Evolutionary conservation across 2,888 invertebrate species (phyloP).

Genomic region (Sesia bembeciformis): DNA sequence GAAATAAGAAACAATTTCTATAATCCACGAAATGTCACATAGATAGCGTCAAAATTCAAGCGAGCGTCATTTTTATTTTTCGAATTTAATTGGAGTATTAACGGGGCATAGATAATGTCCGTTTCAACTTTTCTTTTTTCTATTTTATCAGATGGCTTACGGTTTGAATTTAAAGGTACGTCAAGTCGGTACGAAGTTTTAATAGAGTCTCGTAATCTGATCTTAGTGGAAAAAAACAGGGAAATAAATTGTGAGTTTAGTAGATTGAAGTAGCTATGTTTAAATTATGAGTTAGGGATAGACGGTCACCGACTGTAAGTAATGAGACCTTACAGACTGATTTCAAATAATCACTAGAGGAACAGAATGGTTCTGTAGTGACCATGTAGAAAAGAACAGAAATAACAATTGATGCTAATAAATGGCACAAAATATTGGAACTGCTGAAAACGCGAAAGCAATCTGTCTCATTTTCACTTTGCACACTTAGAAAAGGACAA

Average conservation of each 20-base stretch:
- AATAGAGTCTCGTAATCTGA: conserved; percentile 67
- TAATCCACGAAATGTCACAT: conserved; percentile 9
- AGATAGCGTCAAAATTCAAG: conserved; percentile 21
- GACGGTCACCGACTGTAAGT: conserved; percentile 1
- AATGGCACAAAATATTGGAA: no score
- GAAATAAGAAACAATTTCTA: no score
- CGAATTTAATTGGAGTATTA: conserved; percentile 68
- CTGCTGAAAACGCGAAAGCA: no score
- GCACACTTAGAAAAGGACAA: no score
- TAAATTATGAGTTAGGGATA: no score
- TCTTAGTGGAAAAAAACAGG: conserved; percentile 33
- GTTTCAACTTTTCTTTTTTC: conserved; percentile 42
- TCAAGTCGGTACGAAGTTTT: conserved; percentile 62
- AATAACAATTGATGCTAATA: no score
- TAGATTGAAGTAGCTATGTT: neutral
- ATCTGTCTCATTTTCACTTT: no score
- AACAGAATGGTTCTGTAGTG: no score
- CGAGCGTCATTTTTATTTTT: conserved; percentile 56
- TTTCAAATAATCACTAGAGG: no score
- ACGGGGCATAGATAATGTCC: conserved; percentile 66
- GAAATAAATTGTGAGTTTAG: conserved; percentile 2
- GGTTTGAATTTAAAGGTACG: conserved; percentile 69
- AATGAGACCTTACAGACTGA: no score
- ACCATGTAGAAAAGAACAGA: no score
- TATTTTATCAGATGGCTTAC: conserved; percentile 69